Conservation (phyloP, 2,888 invertebrate genomes). For the Acleris cristana region DNA sequence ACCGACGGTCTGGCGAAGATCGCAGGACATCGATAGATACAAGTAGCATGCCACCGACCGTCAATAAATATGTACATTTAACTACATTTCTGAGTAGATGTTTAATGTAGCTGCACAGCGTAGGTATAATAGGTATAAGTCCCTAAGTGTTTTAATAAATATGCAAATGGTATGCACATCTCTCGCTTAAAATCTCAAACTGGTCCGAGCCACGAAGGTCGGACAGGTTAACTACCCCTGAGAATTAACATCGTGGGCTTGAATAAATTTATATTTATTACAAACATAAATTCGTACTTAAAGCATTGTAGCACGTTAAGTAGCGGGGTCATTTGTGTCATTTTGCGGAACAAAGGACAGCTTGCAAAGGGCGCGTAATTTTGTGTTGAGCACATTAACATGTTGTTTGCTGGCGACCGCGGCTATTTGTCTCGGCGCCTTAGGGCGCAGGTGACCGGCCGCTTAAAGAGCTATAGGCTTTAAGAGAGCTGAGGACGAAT, state of each 20-base stretch:
- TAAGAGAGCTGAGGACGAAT: too few species aligned
- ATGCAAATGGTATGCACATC: conserved; percentile 31
- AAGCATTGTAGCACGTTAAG: conserved; percentile 36
- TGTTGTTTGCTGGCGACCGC: conserved; percentile 33
- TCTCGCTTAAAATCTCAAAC: conserved; percentile 28
- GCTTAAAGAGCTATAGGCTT: too few species aligned
- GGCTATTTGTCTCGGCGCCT: conserved; percentile 30
- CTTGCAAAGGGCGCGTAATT: conserved; percentile 25
- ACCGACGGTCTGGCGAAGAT: too few species aligned
- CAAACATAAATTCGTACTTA: conserved; percentile 37
- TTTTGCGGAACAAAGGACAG: conserved; percentile 30
- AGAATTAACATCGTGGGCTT: conserved; percentile 37
- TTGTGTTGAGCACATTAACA: conserved; percentile 28
- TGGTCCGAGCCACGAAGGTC: conserved; percentile 20
- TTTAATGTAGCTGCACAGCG: not conserved
- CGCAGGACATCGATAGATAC: too few species aligned
- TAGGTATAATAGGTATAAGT: not conserved
- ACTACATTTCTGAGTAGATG: not conserved
- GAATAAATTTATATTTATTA: conserved; percentile 38
- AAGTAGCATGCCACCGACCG: too few species aligned
- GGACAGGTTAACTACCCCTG: conserved; percentile 36
- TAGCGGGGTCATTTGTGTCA: conserved; percentile 34
- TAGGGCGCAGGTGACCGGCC: conserved; percentile 31
- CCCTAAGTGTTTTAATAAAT: conserved; percentile 9
- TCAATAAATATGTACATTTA: too few species aligned